Evolutionary conservation across 2,888 invertebrate species (phyloP).

Genomic region (Polymixis lichenea): DNA sequence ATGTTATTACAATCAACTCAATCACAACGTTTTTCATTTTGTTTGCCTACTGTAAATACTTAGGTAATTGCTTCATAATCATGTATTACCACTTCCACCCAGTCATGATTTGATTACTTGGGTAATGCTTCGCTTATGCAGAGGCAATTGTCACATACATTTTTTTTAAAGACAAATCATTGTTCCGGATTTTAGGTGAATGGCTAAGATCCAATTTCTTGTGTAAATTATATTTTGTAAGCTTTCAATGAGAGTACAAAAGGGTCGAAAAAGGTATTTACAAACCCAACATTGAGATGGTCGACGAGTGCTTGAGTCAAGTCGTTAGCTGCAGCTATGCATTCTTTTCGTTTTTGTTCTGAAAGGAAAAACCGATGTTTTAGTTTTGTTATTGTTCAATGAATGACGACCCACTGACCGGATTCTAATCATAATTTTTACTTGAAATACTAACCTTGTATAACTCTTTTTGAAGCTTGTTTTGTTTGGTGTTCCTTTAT

Average conservation of each 20-base stretch:
- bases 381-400: not conserved
- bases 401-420: no score
- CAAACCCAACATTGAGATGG: slow-evolving; percentile 99
- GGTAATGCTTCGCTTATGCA: not conserved
- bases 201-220: not conserved
- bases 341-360: slow-evolving; percentile 98
- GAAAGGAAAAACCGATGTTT: slow-evolving; percentile 70
- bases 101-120: not conserved
- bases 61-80: not conserved
- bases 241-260: not conserved
- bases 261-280: slow-evolving; percentile 25
- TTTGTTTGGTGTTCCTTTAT: slow-evolving; percentile 96
- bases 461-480: slow-evolving; percentile 94
- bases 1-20: not conserved
- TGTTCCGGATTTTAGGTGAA: not conserved
- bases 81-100: not conserved
- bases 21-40: not conserved
- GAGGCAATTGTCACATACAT: not conserved
- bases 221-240: not conserved
- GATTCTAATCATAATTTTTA: not conserved
- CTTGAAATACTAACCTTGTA: slow-evolving; percentile 92
- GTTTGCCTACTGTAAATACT: no score
- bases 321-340: slow-evolving; percentile 97
- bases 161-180: not conserved
- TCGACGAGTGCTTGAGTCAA: slow-evolving; percentile 98